phyloP scores from a whole-genome alignment of 2,888 invertebrate genomes.

The Melieria crassipennis region DNA sequence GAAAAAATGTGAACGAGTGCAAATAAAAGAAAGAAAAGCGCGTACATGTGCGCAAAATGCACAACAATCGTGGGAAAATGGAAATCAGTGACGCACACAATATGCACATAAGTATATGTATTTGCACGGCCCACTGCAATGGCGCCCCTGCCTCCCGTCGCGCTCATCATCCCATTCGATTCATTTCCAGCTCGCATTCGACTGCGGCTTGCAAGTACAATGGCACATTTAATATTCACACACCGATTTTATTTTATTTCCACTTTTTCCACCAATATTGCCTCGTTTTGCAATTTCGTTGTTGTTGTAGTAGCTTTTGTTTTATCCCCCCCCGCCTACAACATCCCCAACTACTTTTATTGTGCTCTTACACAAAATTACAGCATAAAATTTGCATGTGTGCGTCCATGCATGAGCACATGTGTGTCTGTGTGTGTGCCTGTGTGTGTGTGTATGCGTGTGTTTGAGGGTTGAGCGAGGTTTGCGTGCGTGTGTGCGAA shows the following conservation, averaged over 20 bases:
- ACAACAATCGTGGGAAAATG: conserved; percentile 22
- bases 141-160: neutral
- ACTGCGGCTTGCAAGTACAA: neutral
- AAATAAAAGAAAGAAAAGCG: neutral
- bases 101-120: neutral
- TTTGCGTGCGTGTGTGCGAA: no score
- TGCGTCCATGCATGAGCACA: neutral
- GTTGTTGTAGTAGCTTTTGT: neutral
- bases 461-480: no score
- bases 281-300: neutral
- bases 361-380: conserved; percentile 22
- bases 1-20: neutral
- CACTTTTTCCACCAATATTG: conserved; percentile 16
- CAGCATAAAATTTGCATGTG: conserved; percentile 33
- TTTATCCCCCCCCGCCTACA: no score
- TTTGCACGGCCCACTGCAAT: neutral
- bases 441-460: no score
- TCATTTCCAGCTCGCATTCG: no score
- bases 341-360: no score
- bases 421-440: no score
- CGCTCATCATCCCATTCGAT: neutral
- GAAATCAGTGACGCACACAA: conserved; percentile 18
- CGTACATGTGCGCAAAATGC: neutral
- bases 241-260: conserved; percentile 12
- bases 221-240: conserved; percentile 30